Evolutionary conservation across 2,113 vertebrate genomes (phyloP), one percentile per base, ranked within the genome.

Genomic region (Syngnathus floridae): DNA sequence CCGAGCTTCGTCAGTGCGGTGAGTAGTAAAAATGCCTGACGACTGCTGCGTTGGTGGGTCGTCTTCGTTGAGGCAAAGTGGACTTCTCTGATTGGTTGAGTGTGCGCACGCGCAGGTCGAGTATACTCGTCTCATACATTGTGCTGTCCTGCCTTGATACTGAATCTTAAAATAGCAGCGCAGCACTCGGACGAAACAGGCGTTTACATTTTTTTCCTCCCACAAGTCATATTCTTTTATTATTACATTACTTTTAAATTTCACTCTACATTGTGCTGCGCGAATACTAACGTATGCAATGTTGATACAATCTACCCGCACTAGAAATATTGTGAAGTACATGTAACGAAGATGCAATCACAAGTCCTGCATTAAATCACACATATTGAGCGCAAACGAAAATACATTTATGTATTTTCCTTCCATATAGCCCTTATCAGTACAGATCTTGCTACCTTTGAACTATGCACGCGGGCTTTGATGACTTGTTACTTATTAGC

Each of bases 401-500:
- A 26, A 7, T 13, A 7, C 14, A 43, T 61, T 43, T 26, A 43
- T n/a, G n/a, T n/a, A n/a, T n/a, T n/a, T n/a, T n/a, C n/a, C n/a
- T n/a, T n/a, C n/a, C n/a, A n/a, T 16, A 31, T 16, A 10, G 9
- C 40, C 59, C 71, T 59, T 73, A 71, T 80, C 66, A 58, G 7
- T 54, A 19, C 43, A 72, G 71, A 83, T 79, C 56, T 35, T 46
- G 51, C 10, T 55, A 61, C 62, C 9, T 61, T 77, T 64, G 64
- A 79, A 80, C 71, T 79, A 79, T 82, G 82, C 67, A 79, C 72
- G 51, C n/a, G 6, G 13, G 55, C 69, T 62, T 35, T 41, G 41
- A 58, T 74, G 70, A 40, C 67, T 78, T 65, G 83, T 86, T 88
- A 85, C 78, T 82, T 31, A 88, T 85, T 86, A 88, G 68, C 82